Evolutionary conservation across 2,797 vertebrate genomes (phyloP), one percentile per base, ranked within the genome.

Genomic region (Pitangus sulphuratus): DNA sequence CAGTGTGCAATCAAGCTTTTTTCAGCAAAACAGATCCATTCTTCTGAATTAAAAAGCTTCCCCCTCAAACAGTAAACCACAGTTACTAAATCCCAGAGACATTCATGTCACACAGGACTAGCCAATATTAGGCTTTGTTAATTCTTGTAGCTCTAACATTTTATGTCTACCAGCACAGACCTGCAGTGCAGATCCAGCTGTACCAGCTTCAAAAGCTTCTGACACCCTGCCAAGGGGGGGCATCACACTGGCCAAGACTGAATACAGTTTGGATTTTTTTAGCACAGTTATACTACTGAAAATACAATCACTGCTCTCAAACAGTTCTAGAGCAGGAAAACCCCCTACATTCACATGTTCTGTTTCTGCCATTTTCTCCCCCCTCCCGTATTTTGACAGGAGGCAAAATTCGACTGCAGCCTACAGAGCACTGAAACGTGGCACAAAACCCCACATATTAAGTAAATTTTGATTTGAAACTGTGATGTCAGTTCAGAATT

Each of bases 331-430:
- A 71, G 26, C 26, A 87, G 37, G 16, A 75, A 79, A 64, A 11
- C 61, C 2, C 1, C 2, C 14, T 26, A 7, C 3, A 79, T 22
- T 45, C 33, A 30, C 2, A 5, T 11, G 2, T 64, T 53, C 66
- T 44, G 37, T n/a, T 64, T 45, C 40, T 71, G 56, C 25, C 11
- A 51, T 35, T 56, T 77, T 21, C 19, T 19, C 21, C 3, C 6
- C 33, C 2, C 8, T 2, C 8, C 4, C 42, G 2, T 47, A 61
- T 57, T 37, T 71, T 15, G 57, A 70, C 10, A 65, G 37, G 44
- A 25, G 33, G 45, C 28, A 40, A 70, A 76, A 53, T 57, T 22
- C 22, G 64, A 4, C 12, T 20, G 26, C 13, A 65, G 75, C 39
- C 30, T n/a, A 17, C 28, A 87, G 39, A 50, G 16, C 16, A 42